Evolutionary conservation across 2,113 vertebrate species (phyloP), one percentile per base, ranked within the genome.

Genomic region (Upupa epops): DNA sequence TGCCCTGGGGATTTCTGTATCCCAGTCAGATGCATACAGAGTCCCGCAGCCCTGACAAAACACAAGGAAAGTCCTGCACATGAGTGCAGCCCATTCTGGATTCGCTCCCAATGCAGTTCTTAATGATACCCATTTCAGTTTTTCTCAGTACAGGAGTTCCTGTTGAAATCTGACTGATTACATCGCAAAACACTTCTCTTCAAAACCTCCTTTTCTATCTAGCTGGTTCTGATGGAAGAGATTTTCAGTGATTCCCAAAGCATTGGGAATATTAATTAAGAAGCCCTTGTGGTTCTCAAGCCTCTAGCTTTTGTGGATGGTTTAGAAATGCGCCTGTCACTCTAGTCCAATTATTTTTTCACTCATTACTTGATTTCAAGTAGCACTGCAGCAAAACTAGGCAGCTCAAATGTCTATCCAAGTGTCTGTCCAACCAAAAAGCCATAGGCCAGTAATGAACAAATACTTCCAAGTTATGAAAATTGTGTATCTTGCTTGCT

Each of bases 401-500:
- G 42, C 59, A 42, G 37, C 46, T 89, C 17, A 59, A 71, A 36
- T 59, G 32, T 69, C 89, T 83, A 37, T 88, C 83, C 48, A 34
- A 42, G 19, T 72, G 15, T 63, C 18, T 25, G 68, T n/a, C 31
- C 32, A 70, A 37, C 28, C 46, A 54, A 55, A 89, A 63, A 48
- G 48, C 34, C 51, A 76, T 42, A 72, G 19, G 34, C 46, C 42
- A 29, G 60, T 29, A 46, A 70, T 49, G 28, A 80, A 59, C 61
- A 76, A 79, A 90, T 48, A 36, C 24, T 21, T 87, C 46, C 21
- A 49, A 34, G 51, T 82, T 91, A 88, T 89, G 95, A 68, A 89
- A 91, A 26, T 78, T 75, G 3, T 55, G 2, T 72, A 17, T 92
- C 72, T 90, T 85, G 26, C 58, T 94, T 70, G 73, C 37, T 94